Percentiles rank a stretch among this genome's conserved stretches.
Conservation (phyloP, 1,140 invertebrate genomes). For the Camponotus floridanus region DNA sequence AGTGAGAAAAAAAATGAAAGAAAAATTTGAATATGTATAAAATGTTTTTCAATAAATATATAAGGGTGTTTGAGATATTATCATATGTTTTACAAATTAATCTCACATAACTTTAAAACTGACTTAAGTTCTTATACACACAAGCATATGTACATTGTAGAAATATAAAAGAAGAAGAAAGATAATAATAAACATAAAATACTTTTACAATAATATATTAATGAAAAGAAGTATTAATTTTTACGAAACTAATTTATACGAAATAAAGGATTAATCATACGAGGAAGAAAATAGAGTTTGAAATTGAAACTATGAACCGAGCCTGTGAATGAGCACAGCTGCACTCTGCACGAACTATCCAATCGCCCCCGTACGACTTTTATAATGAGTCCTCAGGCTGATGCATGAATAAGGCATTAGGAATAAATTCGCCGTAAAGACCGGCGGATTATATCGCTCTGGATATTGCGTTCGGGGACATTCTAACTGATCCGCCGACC, state of each 20-base stretch:
- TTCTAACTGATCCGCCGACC: conserved; percentile 62
- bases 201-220: neutral
- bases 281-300: neutral
- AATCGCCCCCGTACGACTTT: conserved; percentile 41
- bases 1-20: neutral
- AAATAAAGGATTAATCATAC: neutral
- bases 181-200: neutral
- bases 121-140: neutral
- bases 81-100: neutral
- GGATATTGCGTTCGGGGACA: conserved; percentile 54
- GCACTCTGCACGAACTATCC: conserved; percentile 16
- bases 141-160: neutral
- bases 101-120: neutral
- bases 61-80: neutral
- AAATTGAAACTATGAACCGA: conserved; percentile 19
- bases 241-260: neutral
- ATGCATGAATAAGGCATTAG: conserved; percentile 69
- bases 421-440: conserved; percentile 57
- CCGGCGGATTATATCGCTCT: conserved; percentile 52
- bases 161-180: neutral
- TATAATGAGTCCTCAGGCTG: conserved; percentile 57
- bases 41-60: neutral
- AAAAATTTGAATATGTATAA: neutral
- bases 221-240: conserved; percentile 9
- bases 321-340: conserved; percentile 23